Conservation (phyloP, 1,140 invertebrate species). For the Chymomyza costata region DNA sequence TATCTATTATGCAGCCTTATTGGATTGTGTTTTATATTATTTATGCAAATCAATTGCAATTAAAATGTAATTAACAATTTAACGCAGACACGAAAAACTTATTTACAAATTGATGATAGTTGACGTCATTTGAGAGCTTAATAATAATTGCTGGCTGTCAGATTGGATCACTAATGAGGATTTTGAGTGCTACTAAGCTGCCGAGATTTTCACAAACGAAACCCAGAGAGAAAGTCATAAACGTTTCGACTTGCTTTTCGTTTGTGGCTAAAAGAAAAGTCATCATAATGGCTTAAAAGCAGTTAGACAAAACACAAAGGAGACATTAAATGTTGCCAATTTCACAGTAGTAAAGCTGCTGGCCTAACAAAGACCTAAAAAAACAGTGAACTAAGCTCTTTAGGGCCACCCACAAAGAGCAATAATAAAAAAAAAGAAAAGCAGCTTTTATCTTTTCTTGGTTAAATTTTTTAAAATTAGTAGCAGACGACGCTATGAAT, state of each 20-base stretch:
- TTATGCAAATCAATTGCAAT: not conserved
- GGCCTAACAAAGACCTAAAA: constrained; percentile 33
- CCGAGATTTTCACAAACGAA: constrained; percentile 5
- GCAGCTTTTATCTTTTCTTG: constrained; percentile 37
- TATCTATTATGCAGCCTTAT: too few species aligned
- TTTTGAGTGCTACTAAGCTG: not conserved
- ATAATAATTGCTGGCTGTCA: too few species aligned
- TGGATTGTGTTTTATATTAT: too few species aligned
- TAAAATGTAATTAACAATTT: constrained; percentile 3
- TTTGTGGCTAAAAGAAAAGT: constrained; percentile 53
- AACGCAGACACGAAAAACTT: too few species aligned
- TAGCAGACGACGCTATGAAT: constrained; percentile 45
- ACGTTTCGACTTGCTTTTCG: constrained; percentile 12
- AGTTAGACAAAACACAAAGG: constrained; percentile 50
- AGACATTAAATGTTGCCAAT: constrained; percentile 68
- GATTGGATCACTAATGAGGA: too few species aligned
- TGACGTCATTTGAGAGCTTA: too few species aligned
- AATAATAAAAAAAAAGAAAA: constrained; percentile 35
- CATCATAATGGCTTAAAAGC: constrained; percentile 52
- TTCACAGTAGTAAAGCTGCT: constrained; percentile 60
- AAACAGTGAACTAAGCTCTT: constrained; percentile 63
- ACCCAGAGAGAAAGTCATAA: constrained; percentile 48
- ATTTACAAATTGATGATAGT: too few species aligned
- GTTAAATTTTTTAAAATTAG: constrained; percentile 47
- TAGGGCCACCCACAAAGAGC: constrained; percentile 58